A percentile compares a stretch with the other conserved stretches of the same genome.
phyloP scores from a whole-genome alignment of 2,797 vertebrate species.

The Etheostoma perlongum region DNA sequence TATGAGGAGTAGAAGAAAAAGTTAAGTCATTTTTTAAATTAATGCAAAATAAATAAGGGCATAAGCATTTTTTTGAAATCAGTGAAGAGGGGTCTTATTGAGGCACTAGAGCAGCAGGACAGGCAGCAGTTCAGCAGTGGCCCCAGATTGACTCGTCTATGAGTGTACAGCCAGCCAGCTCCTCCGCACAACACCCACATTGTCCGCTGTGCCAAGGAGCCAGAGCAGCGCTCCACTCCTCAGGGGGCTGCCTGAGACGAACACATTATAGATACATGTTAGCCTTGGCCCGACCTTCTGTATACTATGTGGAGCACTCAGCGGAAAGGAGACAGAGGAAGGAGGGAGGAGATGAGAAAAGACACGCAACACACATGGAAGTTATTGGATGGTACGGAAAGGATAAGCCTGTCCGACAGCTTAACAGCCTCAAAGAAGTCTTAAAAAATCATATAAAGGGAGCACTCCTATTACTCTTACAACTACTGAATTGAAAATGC shows the following conservation, averaged over 20 bases:
- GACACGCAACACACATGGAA: conserved; percentile 74
- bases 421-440: conserved; percentile 48
- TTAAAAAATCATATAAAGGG: conserved; percentile 51
- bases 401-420: conserved; percentile 60
- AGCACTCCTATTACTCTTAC: conserved; percentile 39
- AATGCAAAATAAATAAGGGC: conserved; percentile 53
- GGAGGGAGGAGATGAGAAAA: conserved; percentile 69
- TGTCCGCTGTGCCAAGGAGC: conserved; percentile 85
- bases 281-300: conserved; percentile 80
- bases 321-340: conserved; percentile 64
- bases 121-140: conserved; percentile 69
- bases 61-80: conserved; percentile 31
- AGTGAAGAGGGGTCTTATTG: conserved; percentile 66
- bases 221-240: conserved; percentile 82
- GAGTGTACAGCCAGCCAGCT: conserved; percentile 74
- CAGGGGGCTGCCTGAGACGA: conserved; percentile 80
- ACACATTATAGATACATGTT: conserved; percentile 85
- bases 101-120: conserved; percentile 62
- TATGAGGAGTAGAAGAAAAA: conserved; percentile 29
- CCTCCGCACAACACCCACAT: conserved; percentile 81
- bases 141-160: conserved; percentile 79
- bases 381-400: conserved; percentile 60
- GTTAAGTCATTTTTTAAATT: conserved; percentile 25
- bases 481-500: conserved; percentile 49
- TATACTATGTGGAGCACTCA: conserved; percentile 71